Evolutionary conservation across 2,113 vertebrate genomes (phyloP), one percentile per base, ranked within the genome.

Genomic region (Etheostoma spectabile): DNA sequence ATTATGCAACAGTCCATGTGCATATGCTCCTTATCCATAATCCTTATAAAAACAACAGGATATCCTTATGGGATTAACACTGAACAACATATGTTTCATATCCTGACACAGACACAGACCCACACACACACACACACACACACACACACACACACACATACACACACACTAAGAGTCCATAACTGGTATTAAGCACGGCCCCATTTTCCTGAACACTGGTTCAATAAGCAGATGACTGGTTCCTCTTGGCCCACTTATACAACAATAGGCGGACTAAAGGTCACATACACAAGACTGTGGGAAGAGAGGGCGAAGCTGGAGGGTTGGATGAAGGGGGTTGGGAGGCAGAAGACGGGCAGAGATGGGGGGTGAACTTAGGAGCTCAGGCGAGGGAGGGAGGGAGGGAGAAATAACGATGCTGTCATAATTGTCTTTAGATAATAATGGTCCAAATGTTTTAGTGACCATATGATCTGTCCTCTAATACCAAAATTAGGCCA

Each of bases 231-330:
- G 74, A 88, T 82, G 74, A 77, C 56, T 67, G 75, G 84, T 80
- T 88, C 84, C 76, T 84, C 83, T 84, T 90, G 89, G 78, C 86
- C 89, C 84, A 88, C 67, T 84, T 90, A 82, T 57, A 64, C 79
- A 88, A 90, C 86, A 90, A 90, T 88, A 77, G 80, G 46, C 68
- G n/a, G 78, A 60, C 63, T 82, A 84, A 82, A 86, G 86, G 86
- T 88, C 86, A 84, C 78, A 69, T 79, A 61, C 55, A 77, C 61
- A 84, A 70, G 72, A 77, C 83, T 90, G 84, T 88, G 84, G 84
- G 86, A 88, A 88, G 81, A 82, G 24, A 59, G 71, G 15, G 52
- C 5, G 21, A 52, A 38, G 74, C 53, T 30, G 66, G 46, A 4
- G 33, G 67, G 71, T 38, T 53, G 30, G 62, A 38, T 48, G 56